Evolutionary conservation across 2,888 invertebrate species (phyloP).

Genomic region (Oxytorus armatus): DNA sequence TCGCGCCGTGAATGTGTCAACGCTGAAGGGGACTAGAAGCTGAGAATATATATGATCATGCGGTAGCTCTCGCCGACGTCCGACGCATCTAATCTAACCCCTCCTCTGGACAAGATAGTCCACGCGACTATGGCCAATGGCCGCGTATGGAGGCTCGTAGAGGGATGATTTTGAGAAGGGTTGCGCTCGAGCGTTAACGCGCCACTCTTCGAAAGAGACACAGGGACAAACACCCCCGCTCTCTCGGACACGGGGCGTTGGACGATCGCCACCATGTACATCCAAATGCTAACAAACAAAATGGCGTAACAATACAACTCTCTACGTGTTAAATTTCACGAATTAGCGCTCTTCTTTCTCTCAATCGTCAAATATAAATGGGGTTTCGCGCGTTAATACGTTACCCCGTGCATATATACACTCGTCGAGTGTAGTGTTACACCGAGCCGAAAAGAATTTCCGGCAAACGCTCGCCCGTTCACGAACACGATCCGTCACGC

Average conservation of each 20-base stretch:
- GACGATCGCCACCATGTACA: constrained; percentile 7
- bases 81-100: constrained; percentile 84
- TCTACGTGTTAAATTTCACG: neutral
- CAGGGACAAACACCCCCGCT: constrained; percentile 13
- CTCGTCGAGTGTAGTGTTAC: constrained; percentile 53
- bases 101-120: constrained; percentile 83
- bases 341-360: neutral
- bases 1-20: constrained; percentile 52
- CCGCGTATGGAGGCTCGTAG: neutral
- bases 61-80: constrained; percentile 70
- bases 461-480: constrained; percentile 60
- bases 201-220: constrained; percentile 42
- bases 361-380: neutral
- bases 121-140: constrained; percentile 56
- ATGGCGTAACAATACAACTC: neutral
- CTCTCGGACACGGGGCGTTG: constrained; percentile 7
- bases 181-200: constrained; percentile 40
- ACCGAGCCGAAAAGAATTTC: constrained; percentile 69
- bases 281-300: neutral
- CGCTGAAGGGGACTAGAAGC: constrained; percentile 78
- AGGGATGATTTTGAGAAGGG: constrained; percentile 46
- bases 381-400: constrained; percentile 28
- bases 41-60: constrained; percentile 79
- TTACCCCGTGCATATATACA: constrained; percentile 40
- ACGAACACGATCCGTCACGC: constrained; percentile 70